Evolutionary conservation across 2,888 invertebrate genomes (phyloP), one percentile per base, ranked within the genome.

Genomic region (Allophyes oxyacanthae): DNA sequence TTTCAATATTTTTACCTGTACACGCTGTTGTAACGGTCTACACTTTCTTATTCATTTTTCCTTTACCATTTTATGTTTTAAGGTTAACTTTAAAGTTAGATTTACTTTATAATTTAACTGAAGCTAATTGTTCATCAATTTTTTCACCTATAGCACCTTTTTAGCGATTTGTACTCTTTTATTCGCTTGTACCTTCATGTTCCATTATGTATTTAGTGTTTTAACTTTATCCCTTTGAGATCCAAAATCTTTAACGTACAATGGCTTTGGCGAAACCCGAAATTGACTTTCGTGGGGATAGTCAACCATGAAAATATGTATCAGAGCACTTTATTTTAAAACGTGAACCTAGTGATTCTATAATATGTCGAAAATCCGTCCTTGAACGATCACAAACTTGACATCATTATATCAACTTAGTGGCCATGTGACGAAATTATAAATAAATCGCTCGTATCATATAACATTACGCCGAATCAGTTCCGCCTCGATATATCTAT

Each of bases 391-490:
- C 38, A 57, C 51, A 45, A 65, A 66, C 57, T 66, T 68, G 65
- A 68, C 68, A 66, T 68, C 68, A 68, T 57, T 68, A 45, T 63
- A 41, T 53, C 57, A 68, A 49, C 50, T 60, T 43, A 38, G 36
- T 46, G 49, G 48, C 52, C 44, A 36, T 63, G 25, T 51, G 26
- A 33, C 13, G 25, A 52, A 25, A 36, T 42, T 68, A 68, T 43
- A 44, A 41, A 66, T 55, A 51, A 32, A 33, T 54, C 44, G 28
- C 15, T 36, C 11, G 28, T 56, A 52, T 45, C 63, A 32, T 44
- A n/a, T 44, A 5, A 34, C 48, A 36, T 74, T 78, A 75, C 77
- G 76, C 76, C 56, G 69, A 76, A 76, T 72, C 64, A 53, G 71
- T 76, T 72, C 70, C 71, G 59, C 48, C 51, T 71, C 6, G 8